A percentile compares a stretch with the other conserved stretches of the same genome.
Evolutionary conservation across 2,113 vertebrate species (phyloP).

Genomic region (Riparia riparia): DNA sequence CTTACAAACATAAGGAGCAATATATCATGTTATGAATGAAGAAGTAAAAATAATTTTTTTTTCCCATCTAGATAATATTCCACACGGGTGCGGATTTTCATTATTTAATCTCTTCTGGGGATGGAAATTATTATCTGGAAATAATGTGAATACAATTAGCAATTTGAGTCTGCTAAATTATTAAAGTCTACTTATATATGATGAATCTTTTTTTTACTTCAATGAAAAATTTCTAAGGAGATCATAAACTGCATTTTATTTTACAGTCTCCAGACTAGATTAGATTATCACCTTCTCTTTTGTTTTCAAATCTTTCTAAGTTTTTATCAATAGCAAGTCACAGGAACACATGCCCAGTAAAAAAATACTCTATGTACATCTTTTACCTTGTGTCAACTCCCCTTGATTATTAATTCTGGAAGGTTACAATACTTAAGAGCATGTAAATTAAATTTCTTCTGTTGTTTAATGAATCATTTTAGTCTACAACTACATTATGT

Average conservation of each 20-base stretch:
- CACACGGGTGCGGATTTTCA: background rate
- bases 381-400: constrained; percentile 5
- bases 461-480: background rate
- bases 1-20: background rate
- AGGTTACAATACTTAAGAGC: constrained; percentile 27
- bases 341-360: constrained; percentile 39
- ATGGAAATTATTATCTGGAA: constrained; percentile 16
- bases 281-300: constrained; percentile 9
- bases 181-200: constrained; percentile 9
- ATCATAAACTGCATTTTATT: constrained; percentile 40
- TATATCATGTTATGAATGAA: background rate
- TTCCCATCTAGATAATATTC: background rate
- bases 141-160: constrained; percentile 22
- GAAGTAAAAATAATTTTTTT: background rate
- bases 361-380: constrained; percentile 45
- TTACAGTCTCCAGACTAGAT: constrained; percentile 2
- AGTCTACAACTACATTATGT: background rate
- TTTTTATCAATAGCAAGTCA: constrained; percentile 58
- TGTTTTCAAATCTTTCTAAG: background rate
- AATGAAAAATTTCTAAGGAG: background rate
- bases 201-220: background rate
- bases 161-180: constrained; percentile 33
- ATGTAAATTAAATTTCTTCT: background rate
- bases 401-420: constrained; percentile 42
- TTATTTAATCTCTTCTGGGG: background rate